Base-by-base conservation (phyloP, 2,113 vertebrate species). In the Motacilla alba region DNA sequence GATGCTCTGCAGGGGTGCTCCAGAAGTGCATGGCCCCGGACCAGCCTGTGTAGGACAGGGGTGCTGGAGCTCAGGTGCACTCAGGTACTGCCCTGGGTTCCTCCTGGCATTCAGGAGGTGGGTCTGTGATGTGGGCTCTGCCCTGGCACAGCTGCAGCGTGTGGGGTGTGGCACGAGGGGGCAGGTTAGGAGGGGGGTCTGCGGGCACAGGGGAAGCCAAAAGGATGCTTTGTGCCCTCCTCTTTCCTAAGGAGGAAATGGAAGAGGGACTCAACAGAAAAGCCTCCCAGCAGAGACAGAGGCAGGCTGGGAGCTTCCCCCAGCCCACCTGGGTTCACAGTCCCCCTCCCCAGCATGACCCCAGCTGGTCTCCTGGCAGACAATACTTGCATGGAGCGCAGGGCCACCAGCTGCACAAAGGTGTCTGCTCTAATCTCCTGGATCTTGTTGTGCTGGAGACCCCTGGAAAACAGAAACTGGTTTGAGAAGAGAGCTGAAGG, bases 391-490 rank as follows among this genome's bases (percentile, higher is more conserved):
- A 99, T 98, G 76, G 98, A 97, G 83, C 98, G 98, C 33, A 99
- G 98, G 70, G 98, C 98, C 90, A 92, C 31, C 66, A 99, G 98
- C 97, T 99, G 99, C 95, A 98, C 95, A 74, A 99, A 99, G 81
- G 99, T 99, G 90, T 98, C 98, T 26, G 97, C 98, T 96, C 98
- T 93, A 18, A 99, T 98, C 96, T 98, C 98, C 19, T 93, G 97
- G 97, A 99, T 98, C 87, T 96, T 98, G 97, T 99, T 99, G 96
- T 99, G 98, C 95, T 99, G 99, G 72, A 99, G 98, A 67, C 98
- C 98, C 10, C 99, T 99, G 97, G 31, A 83, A 92, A 95, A 80
- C 95, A 96, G 93, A 95, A 92, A 37, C 66, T 63, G 53, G 9
- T 82, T 31, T 98, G 92, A 97, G 96, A 70, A 82, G 69, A 20